Conservation (phyloP, 2,888 invertebrate species). For the Lapara coniferarum region DNA sequence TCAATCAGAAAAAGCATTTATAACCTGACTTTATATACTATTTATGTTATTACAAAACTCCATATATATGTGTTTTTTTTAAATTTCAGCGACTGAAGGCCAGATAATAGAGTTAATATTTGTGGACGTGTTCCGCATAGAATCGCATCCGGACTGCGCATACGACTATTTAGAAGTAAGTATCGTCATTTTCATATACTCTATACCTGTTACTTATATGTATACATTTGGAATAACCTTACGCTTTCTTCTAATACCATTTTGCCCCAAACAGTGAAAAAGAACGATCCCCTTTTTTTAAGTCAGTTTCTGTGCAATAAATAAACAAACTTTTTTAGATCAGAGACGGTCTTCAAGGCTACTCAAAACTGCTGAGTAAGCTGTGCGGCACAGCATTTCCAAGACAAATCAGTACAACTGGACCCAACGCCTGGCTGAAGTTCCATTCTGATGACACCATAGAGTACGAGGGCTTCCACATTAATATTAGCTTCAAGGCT, state of each 20-base stretch:
- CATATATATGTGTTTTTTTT: slow-evolving; percentile 18
- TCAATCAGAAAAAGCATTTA: too few species aligned
- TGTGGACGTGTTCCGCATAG: slow-evolving; percentile 73
- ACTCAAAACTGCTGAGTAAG: slow-evolving; percentile 57
- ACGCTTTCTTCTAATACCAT: not conserved
- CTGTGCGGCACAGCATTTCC: slow-evolving; percentile 71
- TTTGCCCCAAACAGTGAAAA: too few species aligned
- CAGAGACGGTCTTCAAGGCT: slow-evolving; percentile 68
- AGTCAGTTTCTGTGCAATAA: not conserved
- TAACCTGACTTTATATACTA: too few species aligned
- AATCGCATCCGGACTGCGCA: slow-evolving; percentile 65
- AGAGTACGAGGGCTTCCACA: slow-evolving; percentile 76
- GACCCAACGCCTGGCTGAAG: slow-evolving; percentile 68
- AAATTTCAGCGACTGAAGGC: slow-evolving; percentile 58
- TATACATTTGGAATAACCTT: not conserved
- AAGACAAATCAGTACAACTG: slow-evolving; percentile 59
- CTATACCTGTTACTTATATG: not conserved
- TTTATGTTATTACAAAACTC: too few species aligned
- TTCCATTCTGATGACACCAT: slow-evolving; percentile 71
- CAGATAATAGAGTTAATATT: slow-evolving; percentile 68
- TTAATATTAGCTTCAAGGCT: slow-evolving; percentile 55
- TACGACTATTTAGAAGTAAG: slow-evolving; percentile 76
- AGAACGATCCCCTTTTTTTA: too few species aligned
- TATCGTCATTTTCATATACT: not conserved
- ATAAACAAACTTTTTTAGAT: slow-evolving; percentile 50